Conservation (phyloP, 2,113 vertebrate species). For the Petroica traversi region DNA sequence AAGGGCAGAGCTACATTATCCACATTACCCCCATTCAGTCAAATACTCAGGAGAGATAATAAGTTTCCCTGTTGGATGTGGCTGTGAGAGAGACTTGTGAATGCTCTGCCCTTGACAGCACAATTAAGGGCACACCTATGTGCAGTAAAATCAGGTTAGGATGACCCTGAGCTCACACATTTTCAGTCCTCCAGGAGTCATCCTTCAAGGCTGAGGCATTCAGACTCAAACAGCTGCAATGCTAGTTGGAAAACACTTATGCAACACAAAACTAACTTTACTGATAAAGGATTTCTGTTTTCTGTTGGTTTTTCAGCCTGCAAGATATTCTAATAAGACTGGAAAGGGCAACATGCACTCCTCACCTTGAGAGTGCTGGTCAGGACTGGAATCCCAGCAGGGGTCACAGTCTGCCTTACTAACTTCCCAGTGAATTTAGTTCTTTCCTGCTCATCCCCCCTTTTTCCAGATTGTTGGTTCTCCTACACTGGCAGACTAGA, state of each 20-base stretch:
- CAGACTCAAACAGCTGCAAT: not conserved
- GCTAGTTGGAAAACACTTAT: not conserved
- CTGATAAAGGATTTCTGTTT: not conserved
- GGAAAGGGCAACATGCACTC: not conserved
- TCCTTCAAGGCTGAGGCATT: not conserved
- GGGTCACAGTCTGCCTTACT: not conserved
- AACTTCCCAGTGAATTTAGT: fast-evolving
- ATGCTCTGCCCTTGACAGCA: not conserved
- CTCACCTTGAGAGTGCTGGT: not conserved
- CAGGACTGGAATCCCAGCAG: not conserved
- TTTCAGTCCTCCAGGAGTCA: not conserved
- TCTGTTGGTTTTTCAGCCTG: not conserved
- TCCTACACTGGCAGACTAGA: not conserved
- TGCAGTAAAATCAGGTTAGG: not conserved
- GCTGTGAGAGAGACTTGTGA: not conserved
- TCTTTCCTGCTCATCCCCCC: not conserved
- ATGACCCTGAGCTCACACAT: not conserved
- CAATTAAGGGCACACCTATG: not conserved
- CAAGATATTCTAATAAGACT: not conserved
- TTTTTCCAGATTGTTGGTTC: not conserved
- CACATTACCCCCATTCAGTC: not conserved
- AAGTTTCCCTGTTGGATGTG: not conserved
- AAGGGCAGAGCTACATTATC: not conserved
- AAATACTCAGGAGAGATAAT: not conserved
- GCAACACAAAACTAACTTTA: not conserved